Percentiles rank a stretch among this genome's conserved stretches.
Evolutionary conservation across 2,888 invertebrate genomes (phyloP).

Genomic region (Drosophila kambysellisi): DNA sequence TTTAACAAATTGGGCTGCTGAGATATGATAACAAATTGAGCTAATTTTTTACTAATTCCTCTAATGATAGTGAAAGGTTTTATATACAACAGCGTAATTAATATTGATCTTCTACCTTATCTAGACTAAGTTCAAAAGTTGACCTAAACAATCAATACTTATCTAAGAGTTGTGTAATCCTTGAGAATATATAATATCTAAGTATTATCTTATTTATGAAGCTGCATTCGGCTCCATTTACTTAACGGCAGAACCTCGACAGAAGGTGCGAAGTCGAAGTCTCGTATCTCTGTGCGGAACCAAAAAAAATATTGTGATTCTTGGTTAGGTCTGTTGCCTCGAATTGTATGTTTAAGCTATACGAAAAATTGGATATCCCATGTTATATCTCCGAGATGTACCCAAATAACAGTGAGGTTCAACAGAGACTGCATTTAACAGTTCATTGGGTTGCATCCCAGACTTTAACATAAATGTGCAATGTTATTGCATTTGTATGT

Average conservation of each 20-base stretch:
- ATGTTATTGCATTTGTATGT: not conserved
- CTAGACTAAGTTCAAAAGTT: not conserved
- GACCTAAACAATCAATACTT: not conserved
- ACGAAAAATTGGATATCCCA: not conserved
- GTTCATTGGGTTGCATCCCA: not conserved
- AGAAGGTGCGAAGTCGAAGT: not conserved
- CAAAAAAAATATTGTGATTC: not conserved
- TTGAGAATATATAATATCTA: not conserved
- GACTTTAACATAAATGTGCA: not conserved
- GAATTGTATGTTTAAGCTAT: not conserved
- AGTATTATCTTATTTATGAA: not conserved
- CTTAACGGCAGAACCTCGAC: not conserved
- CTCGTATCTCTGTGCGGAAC: not conserved
- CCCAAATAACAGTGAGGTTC: not conserved
- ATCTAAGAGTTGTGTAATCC: not conserved
- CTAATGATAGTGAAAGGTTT: not conserved
- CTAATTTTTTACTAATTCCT: not conserved
- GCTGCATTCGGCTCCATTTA: not conserved
- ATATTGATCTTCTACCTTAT: not conserved
- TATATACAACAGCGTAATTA: not conserved
- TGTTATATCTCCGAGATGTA: not conserved
- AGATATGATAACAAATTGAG: not conserved
- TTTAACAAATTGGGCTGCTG: not conserved
- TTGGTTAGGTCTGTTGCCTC: not conserved
- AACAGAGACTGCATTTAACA: not conserved